Evolutionary conservation across 2,113 vertebrate species (phyloP), one percentile per base, ranked within the genome.

Genomic region (Stegostoma tigrinum): DNA sequence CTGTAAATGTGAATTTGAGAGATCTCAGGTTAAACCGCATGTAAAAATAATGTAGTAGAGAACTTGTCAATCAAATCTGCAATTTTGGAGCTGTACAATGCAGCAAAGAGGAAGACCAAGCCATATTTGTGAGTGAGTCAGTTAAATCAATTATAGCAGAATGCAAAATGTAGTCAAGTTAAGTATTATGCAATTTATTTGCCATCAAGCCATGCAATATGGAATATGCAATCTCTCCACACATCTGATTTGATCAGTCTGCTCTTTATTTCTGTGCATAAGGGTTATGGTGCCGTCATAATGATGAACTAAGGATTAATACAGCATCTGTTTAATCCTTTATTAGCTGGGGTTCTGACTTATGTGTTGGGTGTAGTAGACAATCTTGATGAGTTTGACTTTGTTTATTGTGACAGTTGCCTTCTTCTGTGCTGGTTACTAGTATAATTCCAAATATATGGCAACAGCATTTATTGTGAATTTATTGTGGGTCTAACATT

Each of bases 1-100:
- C 61, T 93, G 34, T 93, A 93, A 66, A n/a, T 66, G 64, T 93
- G 89, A 93, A 66, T 93, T 67, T 2, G 87, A 91, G 61, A 10
- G 89, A 21, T 67, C 5, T 93, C 61, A 93, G 61, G 61, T 93
- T 66, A 93, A 66, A 19, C 61, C 5, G 64, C 17, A 19, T 93
- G n/a, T 48, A 95, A 30, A 95, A 75, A 95, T 95, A 45, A 68
- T 24, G 5, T 52, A 24, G 12, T 15, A 34, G 48, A 30, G 27
- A 72, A 27, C 27, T 72, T 45, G 5, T 34, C 94, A 48, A 68
- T 75, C 67, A 70, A 95, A 75, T 95, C 24, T 95, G 68, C 23
- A 95, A 75, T 45, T 48, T 27, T 34, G 94, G 67, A 30, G 14
- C 52, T 90, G 52, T 61, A 10, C 30, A 61, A 17, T 90, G 87